phyloP scores from a whole-genome alignment of 2,888 invertebrate genomes.

The Junonia oenone region DNA sequence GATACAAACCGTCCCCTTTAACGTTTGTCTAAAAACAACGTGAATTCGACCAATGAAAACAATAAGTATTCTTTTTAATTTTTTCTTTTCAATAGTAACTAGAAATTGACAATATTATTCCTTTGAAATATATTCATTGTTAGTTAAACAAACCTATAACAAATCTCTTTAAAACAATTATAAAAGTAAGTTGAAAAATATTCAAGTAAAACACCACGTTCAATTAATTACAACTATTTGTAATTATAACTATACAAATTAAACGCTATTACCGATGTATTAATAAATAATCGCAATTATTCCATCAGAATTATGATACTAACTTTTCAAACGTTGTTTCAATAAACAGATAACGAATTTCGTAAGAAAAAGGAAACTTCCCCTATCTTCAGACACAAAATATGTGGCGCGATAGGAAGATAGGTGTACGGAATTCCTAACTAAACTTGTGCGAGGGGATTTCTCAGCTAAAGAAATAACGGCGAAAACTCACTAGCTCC shows the following conservation, averaged over 20 bases:
- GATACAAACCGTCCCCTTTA: slow-evolving; percentile 37
- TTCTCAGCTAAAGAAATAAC: slow-evolving; percentile 59
- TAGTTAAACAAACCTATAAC: no score
- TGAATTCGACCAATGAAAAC: slow-evolving; percentile 5
- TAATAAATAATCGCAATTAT: slow-evolving; percentile 10
- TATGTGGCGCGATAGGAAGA: slow-evolving; percentile 61
- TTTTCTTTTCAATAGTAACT: no score
- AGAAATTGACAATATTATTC: no score
- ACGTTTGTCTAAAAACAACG: slow-evolving; percentile 43
- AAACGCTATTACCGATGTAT: no score
- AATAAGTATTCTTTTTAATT: no score
- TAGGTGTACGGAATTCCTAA: slow-evolving; percentile 64
- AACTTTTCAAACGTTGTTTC: slow-evolving; percentile 25
- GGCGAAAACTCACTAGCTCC: slow-evolving; percentile 48
- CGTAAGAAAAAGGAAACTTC: slow-evolving; percentile 48
- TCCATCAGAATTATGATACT: slow-evolving; percentile 25
- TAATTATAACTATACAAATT: no score
- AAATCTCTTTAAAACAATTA: no score
- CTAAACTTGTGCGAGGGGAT: slow-evolving; percentile 60
- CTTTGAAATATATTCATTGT: no score
- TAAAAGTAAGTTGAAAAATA: no score
- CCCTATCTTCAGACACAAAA: slow-evolving; percentile 52
- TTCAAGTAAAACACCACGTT: no score
- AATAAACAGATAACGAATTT: slow-evolving; percentile 32
- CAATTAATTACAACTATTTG: no score